These are phyloP conservation scores for Trachemys scripta DNA, from an alignment of 2,113 vertebrate genomes.

Conservation along the genomic window DNA sequence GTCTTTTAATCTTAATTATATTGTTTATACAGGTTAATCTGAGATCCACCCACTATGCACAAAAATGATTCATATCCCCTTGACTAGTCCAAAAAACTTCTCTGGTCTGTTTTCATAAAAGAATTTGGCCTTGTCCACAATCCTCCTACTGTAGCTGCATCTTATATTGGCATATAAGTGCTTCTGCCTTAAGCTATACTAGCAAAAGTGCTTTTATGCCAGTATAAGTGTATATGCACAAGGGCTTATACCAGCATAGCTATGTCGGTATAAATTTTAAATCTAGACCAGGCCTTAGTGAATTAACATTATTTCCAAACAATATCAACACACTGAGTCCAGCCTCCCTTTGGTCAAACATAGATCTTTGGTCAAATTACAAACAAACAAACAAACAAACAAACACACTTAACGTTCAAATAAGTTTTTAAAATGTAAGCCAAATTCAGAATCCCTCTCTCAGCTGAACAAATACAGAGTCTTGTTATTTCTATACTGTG, in stretches of 20 bases:
- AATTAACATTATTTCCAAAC: background rate
- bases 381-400: rapidly evolving
- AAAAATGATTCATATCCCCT: background rate
- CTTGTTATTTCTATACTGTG: background rate
- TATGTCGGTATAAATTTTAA: background rate
- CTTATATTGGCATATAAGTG: background rate
- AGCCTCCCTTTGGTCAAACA: background rate
- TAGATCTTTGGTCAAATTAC: too few relatives aligned
- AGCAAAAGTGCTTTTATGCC: background rate
- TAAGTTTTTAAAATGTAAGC: background rate
- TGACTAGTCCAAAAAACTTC: background rate
- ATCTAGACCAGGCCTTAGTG: background rate
- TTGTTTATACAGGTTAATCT: background rate
- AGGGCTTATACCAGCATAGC: background rate
- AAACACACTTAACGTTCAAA: background rate
- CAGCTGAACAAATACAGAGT: background rate
- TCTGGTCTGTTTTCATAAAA: background rate
- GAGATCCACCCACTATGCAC: background rate
- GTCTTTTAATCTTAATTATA: background rate
- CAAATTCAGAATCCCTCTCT: background rate
- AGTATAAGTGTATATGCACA: background rate
- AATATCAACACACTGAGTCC: background rate
- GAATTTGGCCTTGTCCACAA: background rate
- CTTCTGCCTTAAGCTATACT: background rate
- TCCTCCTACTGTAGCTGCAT: background rate